Percentiles rank a stretch among this genome's conserved stretches.
phyloP scores from a whole-genome alignment of 2,888 invertebrate species.

The Agonopterix subpropinquella region DNA sequence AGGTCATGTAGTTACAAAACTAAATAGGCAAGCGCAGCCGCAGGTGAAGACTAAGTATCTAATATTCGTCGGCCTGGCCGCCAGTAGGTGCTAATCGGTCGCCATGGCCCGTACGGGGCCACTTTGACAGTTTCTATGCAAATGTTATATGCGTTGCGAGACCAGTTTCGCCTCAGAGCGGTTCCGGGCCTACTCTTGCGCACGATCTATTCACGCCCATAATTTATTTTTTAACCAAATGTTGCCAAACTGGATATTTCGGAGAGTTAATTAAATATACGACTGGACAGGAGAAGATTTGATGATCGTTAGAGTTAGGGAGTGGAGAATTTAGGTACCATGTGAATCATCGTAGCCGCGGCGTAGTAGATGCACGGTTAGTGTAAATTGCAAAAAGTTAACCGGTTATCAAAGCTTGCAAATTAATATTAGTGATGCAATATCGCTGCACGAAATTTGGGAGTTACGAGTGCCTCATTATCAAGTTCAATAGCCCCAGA shows the following conservation, averaged over 20 bases:
- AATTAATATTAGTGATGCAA: conserved; percentile 61
- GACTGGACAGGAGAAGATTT: conserved; percentile 15
- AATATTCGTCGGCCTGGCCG: conserved; percentile 7
- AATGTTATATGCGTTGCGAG: conserved; percentile 64
- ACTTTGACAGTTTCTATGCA: conserved; percentile 73
- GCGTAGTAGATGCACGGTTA: not conserved
- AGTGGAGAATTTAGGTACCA: conserved; percentile 6
- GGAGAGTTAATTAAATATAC: conserved; percentile 30
- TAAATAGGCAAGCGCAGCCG: not conserved
- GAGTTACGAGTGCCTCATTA: conserved; percentile 66
- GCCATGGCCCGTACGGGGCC: conserved; percentile 51
- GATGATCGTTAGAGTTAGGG: conserved; percentile 5
- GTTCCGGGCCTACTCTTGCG: conserved; percentile 64
- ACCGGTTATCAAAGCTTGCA: conserved; percentile 11
- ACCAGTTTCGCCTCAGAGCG: conserved; percentile 64
- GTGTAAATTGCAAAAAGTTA: not conserved
- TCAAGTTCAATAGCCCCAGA: conserved; percentile 73
- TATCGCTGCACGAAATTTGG: conserved; percentile 49
- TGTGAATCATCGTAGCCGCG: conserved; percentile 24
- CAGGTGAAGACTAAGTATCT: not conserved
- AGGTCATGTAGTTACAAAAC: not conserved
- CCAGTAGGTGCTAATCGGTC: conserved; percentile 59
- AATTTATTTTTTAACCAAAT: conserved; percentile 42
- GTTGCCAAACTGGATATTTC: conserved; percentile 48
- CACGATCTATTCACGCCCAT: conserved; percentile 55